Conservation (phyloP, 2,888 invertebrate species). For the Pammene aurita region DNA sequence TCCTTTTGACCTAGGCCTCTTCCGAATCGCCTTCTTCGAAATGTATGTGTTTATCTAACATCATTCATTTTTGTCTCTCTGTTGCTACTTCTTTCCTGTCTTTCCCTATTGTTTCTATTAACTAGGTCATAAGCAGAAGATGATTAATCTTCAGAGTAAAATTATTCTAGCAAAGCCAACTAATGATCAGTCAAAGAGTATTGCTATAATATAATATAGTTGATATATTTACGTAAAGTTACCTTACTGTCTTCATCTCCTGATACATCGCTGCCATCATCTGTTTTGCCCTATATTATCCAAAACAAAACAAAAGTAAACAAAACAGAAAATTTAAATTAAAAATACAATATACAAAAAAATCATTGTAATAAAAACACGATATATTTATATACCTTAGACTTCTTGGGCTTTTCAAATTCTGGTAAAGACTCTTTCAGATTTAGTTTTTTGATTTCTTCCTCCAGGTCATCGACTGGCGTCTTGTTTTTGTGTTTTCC, state of each 20-base stretch:
- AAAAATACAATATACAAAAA: not conserved
- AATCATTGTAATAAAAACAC: too few species aligned
- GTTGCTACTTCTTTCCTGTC: too few species aligned
- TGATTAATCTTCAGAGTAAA: too few species aligned
- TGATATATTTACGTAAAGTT: conserved; percentile 12
- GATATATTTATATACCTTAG: conserved; percentile 55
- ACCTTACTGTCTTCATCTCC: conserved; percentile 62
- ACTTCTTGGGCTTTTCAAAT: conserved; percentile 55
- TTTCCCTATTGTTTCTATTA: too few species aligned
- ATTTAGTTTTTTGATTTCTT: conserved; percentile 75
- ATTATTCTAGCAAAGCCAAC: too few species aligned
- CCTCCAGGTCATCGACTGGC: conserved; percentile 74
- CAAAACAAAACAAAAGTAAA: conserved; percentile 12
- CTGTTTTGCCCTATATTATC: conserved; percentile 39
- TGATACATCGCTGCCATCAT: conserved; percentile 52
- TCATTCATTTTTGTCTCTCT: too few species aligned
- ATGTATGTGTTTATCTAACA: too few species aligned
- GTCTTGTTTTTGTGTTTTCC: conserved; percentile 74
- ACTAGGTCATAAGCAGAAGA: too few species aligned
- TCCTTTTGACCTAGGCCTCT: too few species aligned
- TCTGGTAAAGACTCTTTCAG: conserved; percentile 65
- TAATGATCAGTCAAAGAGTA: too few species aligned
- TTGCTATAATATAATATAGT: too few species aligned
- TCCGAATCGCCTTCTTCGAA: too few species aligned
- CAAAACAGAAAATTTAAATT: not conserved